Base-by-base conservation (phyloP, 2,888 invertebrate genomes). In the Agonopterix subpropinquella region DNA sequence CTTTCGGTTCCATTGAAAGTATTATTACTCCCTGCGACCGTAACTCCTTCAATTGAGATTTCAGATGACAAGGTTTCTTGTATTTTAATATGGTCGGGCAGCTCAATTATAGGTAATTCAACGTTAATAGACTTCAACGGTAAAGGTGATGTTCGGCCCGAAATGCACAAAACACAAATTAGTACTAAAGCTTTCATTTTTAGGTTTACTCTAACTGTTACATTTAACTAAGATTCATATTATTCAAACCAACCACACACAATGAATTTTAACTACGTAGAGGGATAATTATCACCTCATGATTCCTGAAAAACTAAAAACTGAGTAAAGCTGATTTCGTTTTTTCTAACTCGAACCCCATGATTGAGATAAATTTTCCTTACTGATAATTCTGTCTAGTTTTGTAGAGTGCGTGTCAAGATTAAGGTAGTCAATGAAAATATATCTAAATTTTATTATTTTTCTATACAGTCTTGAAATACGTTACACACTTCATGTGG, bases 121-220 rank as follows among this genome's bases (percentile, higher is more conserved):
- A 28, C 28, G 1, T 37, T 37, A 10, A 1, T 37, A 37, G 39
- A n/a, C n/a, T 39, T 39, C 11, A 39, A n/a, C 11, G 76, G 75
- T 41, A 73, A 59, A 18, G 59, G 52, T 43, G 54, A 48, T 37
- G 56, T 55, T 7, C 50, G 49, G 18, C 52, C 48, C 49, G 64
- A 43, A 42, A 55, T 28, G 39, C 58, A 50, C 15, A 69, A 48
- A 47, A 65, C 56, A 41, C 49, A 58, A 42, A 57, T 45, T 47
- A 56, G 51, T 48, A 53, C 53, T 50, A 62, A 43, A 49, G 42
- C 49, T 54, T 55, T 54, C 71, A 73, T 73, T 51, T 44, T 62
- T 43, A 28, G 7, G 28, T 28, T 28, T 5, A 28, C 28, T 7
- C 1, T 28, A 2, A 28, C 5, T 28, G 7, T 28, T 5, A 7